Conservation (phyloP, 2,888 invertebrate species). For the Pecten maximus region DNA sequence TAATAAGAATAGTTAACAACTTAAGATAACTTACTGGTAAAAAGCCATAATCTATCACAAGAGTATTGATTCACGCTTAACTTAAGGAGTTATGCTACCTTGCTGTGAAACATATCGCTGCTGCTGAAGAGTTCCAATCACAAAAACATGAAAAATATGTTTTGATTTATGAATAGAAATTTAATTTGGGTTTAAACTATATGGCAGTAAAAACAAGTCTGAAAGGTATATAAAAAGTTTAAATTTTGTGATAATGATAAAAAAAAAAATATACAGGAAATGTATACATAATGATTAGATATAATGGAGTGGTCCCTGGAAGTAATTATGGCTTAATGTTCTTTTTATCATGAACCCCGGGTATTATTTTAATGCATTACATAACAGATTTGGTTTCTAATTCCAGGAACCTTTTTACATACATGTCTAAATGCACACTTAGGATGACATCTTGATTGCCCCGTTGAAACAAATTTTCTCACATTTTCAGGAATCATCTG, state of each 20-base stretch:
- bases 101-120: background rate
- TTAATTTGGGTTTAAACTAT: background rate
- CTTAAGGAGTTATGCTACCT: background rate
- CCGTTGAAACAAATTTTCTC: no score
- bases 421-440: no score
- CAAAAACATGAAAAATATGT: background rate
- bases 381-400: background rate
- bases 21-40: background rate
- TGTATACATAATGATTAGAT: no score
- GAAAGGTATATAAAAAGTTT: no score
- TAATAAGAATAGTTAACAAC: background rate
- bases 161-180: background rate
- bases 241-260: no score
- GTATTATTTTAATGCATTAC: background rate
- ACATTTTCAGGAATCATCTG: no score
- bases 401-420: no score
- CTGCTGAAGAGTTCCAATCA: background rate
- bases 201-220: background rate
- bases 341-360: background rate
- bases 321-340: background rate
- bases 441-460: no score
- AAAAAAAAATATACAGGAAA: no score
- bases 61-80: background rate
- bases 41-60: background rate
- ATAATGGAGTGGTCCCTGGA: background rate